phyloP scores from a whole-genome alignment of 53 echinoderm and acorn worm genomes.

The Paelopatides confundens region DNA sequence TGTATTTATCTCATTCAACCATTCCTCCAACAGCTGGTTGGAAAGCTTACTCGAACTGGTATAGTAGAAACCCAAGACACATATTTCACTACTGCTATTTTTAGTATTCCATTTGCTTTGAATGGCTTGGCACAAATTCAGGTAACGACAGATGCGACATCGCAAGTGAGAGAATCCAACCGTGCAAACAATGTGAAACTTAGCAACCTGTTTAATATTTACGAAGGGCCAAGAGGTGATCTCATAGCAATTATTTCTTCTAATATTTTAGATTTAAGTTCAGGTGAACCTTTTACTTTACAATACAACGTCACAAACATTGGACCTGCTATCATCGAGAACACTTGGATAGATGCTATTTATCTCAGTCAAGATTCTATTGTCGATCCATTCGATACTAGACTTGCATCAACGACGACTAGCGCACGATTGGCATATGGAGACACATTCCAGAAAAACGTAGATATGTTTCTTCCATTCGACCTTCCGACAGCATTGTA shows the following conservation, averaged over 20 bases:
- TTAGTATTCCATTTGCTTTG: neutral
- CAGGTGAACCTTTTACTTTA: conserved; percentile 20
- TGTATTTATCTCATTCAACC: conserved; percentile 19
- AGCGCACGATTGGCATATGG: neutral
- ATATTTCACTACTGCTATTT: neutral
- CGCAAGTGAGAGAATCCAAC: conserved; percentile 1
- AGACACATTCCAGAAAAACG: neutral
- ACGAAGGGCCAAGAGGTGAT: conserved; percentile 19
- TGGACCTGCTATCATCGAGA: neutral
- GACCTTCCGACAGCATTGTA: conserved; percentile 7
- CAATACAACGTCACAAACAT: conserved; percentile 14
- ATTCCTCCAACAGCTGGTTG: neutral
- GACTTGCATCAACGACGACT: neutral
- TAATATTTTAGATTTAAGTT: neutral
- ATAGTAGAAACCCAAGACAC: neutral
- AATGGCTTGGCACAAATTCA: neutral
- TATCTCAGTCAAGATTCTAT: conserved; percentile 27
- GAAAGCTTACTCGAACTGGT: neutral
- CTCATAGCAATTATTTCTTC: neutral
- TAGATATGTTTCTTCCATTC: conserved; percentile 5
- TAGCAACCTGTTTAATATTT: neutral
- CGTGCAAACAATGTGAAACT: neutral
- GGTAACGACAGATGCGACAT: neutral
- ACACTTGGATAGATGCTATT: conserved; percentile 13
- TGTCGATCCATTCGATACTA: conserved; percentile 36